Base-by-base conservation (phyloP, 2,888 invertebrate species). In the Andrena flavipes region DNA sequence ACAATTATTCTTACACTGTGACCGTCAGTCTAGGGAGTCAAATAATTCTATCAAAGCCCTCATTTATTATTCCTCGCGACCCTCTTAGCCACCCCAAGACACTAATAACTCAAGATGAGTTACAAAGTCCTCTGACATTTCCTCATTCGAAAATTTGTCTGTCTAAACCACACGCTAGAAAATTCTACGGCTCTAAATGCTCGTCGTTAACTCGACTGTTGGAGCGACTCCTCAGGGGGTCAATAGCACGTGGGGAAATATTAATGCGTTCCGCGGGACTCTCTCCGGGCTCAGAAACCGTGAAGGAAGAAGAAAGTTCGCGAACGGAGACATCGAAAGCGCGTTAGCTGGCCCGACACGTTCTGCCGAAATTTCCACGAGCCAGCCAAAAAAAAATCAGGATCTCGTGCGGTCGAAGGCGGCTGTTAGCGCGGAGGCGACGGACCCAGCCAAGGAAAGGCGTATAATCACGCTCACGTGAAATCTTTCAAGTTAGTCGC, bases 241-340 rank as follows among this genome's bases (percentile, higher is more conserved):
- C 63, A 74, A 79, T 70, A 48, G 60, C 74, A 78, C 64, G 29
- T 10, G n/a, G 54, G 35, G 54, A 35, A 63, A 56, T 68, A 77
- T 76, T 68, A 76, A 64, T 62, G 54, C 62, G 49, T 64, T 69
- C 70, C 20, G 62, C 26, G 60, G 64, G 60, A 84, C 87, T 87
- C 84, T 87, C 87, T 85, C 87, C 78, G 63, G 16, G 70, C n/a
- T 78, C 81, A 87, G 86, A 84, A 84, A 87, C 86, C 88, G 84
- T 87, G 74, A 86, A 86, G 82, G 72, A 82, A 86, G 82, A 87
- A 84, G 88, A 86, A 87, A 87, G 86, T 82, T 33, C 33, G 20
- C 26, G 42, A 63, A 77, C 49, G 69, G 59, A 68, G 33, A 23
- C 49, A 23, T 42, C 72, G 60, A 60, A 79, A 73, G 72, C 49